Conservation (phyloP, 2,888 invertebrate genomes). For the Drosophila sordidula region DNA sequence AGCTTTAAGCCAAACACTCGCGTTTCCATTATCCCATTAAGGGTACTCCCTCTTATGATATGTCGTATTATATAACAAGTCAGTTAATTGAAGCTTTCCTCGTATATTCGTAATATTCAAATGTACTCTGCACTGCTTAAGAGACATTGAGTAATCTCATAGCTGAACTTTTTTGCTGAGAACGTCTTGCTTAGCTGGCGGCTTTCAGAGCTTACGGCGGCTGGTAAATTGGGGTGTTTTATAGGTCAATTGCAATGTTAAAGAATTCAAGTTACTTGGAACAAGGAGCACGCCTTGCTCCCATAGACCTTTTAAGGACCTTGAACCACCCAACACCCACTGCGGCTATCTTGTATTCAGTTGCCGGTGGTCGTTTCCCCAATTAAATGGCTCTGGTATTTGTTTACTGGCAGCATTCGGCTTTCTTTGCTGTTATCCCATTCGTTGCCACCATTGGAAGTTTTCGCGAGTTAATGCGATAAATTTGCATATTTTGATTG, state of each 20-base stretch:
- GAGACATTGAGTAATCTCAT: not conserved
- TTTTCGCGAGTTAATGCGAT: constrained; percentile 82
- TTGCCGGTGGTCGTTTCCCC: constrained; percentile 60
- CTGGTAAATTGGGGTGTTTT: constrained; percentile 26
- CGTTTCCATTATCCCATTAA: no score
- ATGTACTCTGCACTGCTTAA: not conserved
- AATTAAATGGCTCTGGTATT: constrained; percentile 71
- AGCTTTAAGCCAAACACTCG: no score
- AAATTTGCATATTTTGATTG: constrained; percentile 84
- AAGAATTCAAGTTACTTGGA: constrained; percentile 30
- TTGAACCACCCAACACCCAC: constrained; percentile 9
- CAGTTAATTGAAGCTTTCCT: not conserved
- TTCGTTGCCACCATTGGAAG: constrained; percentile 55
- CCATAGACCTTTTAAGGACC: constrained; percentile 15
- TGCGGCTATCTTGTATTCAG: constrained; percentile 18
- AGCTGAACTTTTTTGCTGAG: not conserved
- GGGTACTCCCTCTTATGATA: not conserved
- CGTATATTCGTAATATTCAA: not conserved
- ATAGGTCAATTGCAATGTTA: constrained; percentile 22
- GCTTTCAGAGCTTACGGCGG: constrained; percentile 2
- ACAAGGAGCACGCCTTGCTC: constrained; percentile 1
- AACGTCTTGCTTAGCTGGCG: not conserved
- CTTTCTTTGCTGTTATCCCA: constrained; percentile 48
- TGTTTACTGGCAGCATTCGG: constrained; percentile 57
- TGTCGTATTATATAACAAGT: not conserved